Evolutionary conservation across 2,113 vertebrate species (phyloP).

Genomic region (Tychaedon coryphoeus): DNA sequence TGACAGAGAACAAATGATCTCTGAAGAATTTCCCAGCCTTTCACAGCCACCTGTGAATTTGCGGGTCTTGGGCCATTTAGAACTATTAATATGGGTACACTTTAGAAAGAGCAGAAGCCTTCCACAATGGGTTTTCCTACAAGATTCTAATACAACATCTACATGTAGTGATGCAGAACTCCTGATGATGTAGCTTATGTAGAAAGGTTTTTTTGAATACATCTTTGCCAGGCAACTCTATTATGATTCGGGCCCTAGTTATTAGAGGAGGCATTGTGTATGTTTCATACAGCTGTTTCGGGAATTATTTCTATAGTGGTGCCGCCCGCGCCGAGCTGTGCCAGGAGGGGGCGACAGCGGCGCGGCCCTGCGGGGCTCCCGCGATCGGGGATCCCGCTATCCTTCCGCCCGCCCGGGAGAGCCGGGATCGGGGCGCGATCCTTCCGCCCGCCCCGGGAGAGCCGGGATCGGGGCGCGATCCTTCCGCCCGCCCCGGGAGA

Average conservation of each 20-base stretch:
- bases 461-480: too few relatives aligned
- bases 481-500: too few relatives aligned
- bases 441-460: too few relatives aligned
- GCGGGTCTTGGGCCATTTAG: fast-evolving
- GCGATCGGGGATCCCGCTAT: too few relatives aligned
- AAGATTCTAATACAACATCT: neutral
- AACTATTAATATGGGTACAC: fast-evolving
- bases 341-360: neutral
- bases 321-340: neutral
- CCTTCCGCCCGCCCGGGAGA: too few relatives aligned
- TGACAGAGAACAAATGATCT: neutral
- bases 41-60: neutral
- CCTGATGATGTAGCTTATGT: fast-evolving
- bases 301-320: neutral
- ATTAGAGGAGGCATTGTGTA: fast-evolving
- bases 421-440: too few relatives aligned
- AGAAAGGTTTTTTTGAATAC: neutral
- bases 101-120: neutral
- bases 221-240: fast-evolving
- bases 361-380: neutral
- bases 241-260: too few relatives aligned
- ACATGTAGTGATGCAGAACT: neutral
- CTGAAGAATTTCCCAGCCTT: neutral
- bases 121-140: fast-evolving
- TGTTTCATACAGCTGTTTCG: neutral